phyloP scores from a whole-genome alignment of 2,888 invertebrate genomes.

The Camptogramma bilineatum region DNA sequence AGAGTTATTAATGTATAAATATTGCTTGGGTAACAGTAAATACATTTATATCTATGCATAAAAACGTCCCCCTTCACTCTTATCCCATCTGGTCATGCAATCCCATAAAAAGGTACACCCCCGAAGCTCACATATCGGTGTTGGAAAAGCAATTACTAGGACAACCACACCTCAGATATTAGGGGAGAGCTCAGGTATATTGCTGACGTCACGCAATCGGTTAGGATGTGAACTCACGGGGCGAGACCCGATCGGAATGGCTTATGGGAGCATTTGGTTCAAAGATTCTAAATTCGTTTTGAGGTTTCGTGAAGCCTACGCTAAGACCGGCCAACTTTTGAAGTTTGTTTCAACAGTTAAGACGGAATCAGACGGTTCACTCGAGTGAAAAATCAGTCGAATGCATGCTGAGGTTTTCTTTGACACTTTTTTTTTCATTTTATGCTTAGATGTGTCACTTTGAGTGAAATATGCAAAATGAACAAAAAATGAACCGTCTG shows the following conservation, averaged over 20 bases:
- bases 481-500: too few species aligned
- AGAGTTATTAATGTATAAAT: background rate
- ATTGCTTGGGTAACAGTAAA: background rate
- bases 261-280: background rate
- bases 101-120: slow-evolving; percentile 24
- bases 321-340: too few species aligned
- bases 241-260: background rate
- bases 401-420: too few species aligned
- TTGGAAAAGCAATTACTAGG: slow-evolving; percentile 41
- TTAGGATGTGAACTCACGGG: slow-evolving; percentile 23
- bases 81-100: slow-evolving; percentile 29
- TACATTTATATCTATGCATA: background rate
- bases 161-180: slow-evolving; percentile 37
- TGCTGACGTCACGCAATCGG: slow-evolving; percentile 43
- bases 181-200: slow-evolving; percentile 42
- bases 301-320: too few species aligned
- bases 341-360: too few species aligned
- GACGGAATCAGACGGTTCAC: too few species aligned
- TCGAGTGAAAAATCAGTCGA: too few species aligned
- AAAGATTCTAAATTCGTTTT: background rate
- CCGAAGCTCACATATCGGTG: slow-evolving; percentile 29
- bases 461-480: too few species aligned
- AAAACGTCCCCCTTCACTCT: slow-evolving; percentile 10
- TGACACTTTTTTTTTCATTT: too few species aligned
- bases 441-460: too few species aligned